Conservation (phyloP, 1,140 invertebrate genomes). For the Sycophila sp. region DNA sequence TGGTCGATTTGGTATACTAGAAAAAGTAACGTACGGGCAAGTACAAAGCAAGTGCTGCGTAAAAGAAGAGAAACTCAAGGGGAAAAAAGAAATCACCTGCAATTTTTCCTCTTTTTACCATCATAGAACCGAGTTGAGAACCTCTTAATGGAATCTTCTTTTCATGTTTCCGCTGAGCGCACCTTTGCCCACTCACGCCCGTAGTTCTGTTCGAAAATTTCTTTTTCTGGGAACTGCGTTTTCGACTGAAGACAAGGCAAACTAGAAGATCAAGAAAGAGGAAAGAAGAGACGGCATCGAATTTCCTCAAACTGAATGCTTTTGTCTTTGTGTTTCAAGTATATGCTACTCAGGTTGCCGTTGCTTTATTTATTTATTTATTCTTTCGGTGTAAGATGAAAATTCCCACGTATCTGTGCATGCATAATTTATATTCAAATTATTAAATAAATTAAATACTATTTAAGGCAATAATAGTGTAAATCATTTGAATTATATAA, state of each 20-base stretch:
- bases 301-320: conserved; percentile 15
- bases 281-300: conserved; percentile 19
- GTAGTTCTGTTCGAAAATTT: conserved; percentile 37
- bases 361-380: too few species aligned
- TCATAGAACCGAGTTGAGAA: conserved; percentile 5
- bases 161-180: not conserved
- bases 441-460: too few species aligned
- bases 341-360: not conserved
- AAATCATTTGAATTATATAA: too few species aligned
- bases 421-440: too few species aligned
- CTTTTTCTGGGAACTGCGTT: conserved; percentile 42
- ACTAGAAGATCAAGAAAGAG: not conserved
- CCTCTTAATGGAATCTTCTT: conserved; percentile 2
- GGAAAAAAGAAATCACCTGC: not conserved
- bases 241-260: conserved; percentile 14
- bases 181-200: not conserved
- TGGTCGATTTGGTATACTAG: too few species aligned
- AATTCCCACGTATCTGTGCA: too few species aligned
- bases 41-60: too few species aligned
- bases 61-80: too few species aligned
- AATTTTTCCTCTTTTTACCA: not conserved
- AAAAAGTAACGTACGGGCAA: too few species aligned
- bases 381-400: too few species aligned
- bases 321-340: not conserved
- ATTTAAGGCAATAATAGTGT: too few species aligned